Evolutionary conservation across 2,113 vertebrate species (phyloP).

Genomic region (Strix aluco): DNA sequence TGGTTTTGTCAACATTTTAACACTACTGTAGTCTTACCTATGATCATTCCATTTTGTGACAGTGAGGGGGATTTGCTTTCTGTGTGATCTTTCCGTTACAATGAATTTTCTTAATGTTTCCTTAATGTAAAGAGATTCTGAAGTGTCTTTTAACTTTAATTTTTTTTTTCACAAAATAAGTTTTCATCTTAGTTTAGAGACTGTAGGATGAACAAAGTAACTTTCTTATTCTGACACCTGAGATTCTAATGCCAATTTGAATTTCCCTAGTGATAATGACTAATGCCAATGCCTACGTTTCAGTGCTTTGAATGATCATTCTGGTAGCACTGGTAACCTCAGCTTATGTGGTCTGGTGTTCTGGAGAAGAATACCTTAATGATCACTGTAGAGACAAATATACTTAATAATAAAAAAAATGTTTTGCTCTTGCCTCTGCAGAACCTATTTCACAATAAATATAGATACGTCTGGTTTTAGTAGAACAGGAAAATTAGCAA

Average conservation of each 20-base stretch:
- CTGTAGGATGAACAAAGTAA: background rate
- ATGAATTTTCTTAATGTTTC: background rate
- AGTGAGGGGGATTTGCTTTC: background rate
- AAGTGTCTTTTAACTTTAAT: background rate
- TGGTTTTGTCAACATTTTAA: background rate
- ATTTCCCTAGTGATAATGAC: background rate
- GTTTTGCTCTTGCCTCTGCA: background rate
- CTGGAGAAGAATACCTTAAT: background rate
- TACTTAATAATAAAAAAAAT: background rate
- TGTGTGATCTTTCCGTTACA: background rate
- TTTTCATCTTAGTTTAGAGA: background rate
- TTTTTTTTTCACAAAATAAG: background rate
- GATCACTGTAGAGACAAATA: background rate
- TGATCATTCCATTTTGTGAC: background rate
- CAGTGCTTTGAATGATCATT: background rate
- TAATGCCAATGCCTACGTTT: background rate
- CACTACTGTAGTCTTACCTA: background rate
- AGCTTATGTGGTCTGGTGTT: background rate
- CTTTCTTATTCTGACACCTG: background rate
- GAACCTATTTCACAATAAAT: background rate
- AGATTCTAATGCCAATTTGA: background rate
- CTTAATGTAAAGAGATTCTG: background rate
- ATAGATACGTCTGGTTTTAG: background rate
- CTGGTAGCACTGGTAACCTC: background rate
- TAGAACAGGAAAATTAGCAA: background rate